Evolutionary conservation across 2,797 vertebrate genomes (phyloP), one percentile per base, ranked within the genome.

Genomic region (Squalus acanthias): DNA sequence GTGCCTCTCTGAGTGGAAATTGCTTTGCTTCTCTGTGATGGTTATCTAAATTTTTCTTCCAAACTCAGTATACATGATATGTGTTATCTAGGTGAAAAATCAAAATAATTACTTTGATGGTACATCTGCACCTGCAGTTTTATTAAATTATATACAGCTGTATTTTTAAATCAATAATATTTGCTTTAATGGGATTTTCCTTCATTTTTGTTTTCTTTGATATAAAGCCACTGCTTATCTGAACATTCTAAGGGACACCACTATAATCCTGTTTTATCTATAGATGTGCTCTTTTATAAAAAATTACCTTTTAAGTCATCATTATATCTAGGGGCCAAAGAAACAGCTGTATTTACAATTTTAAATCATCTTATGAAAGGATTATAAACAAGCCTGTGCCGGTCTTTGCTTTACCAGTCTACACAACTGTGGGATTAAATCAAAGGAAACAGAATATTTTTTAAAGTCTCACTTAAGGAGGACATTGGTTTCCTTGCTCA

Each of bases 371-470:
- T 95, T 95, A 95, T 74, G 94, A 57, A 95, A 95, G 94, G 94
- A 95, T 95, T 95, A 95, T 74, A 95, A 95, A 95, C 96, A 97
- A 97, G 97, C 96, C 97, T 97, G 96, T 96, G 96, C 97, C 96
- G 97, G 96, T 96, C 96, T 96, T 96, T 97, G 96, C 97, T 97
- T 97, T 74, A 60, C 96, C 96, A 97, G 96, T 96, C 96, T 63
- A 96, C 96, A 97, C 96, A 97, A 97, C 97, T 96, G 96, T 96
- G 57, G 97, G 97, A 97, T 97, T 97, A 97, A 95, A 0, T 82
- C 70, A 76, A 97, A 97, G 97, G 97, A 97, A 97, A 97, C 97
- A 96, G 97, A 97, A 97, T 97, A 96, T 96, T 95, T 96, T 96
- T 97, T 96, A 97, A 79, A 97, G 97, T 97, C 97, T 97, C 97